Evolutionary conservation across 2,113 vertebrate species (phyloP).

Genomic region (Archocentrus centrarchus): DNA sequence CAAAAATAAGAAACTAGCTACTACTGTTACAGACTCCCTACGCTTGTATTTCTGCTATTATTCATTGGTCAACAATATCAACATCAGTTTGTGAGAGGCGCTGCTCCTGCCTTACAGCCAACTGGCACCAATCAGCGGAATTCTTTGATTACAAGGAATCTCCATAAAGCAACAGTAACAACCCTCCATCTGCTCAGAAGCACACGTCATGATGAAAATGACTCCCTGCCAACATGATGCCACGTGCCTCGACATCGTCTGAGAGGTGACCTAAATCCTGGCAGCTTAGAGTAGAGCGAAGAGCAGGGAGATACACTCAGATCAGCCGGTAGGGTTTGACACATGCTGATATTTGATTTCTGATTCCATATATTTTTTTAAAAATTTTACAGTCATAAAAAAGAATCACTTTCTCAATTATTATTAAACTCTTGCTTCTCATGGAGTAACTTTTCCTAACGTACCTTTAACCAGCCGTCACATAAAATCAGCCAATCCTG

Average conservation of each 20-base stretch:
- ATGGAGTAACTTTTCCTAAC: background rate
- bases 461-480: background rate
- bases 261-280: constrained; percentile 57
- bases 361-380: background rate
- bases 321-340: background rate
- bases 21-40: background rate
- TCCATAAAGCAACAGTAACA: background rate
- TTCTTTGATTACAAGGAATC: constrained; percentile 5
- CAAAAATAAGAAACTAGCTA: background rate
- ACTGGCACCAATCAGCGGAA: background rate
- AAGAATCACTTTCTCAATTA: no score
- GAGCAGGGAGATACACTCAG: background rate
- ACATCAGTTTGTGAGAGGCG: no score
- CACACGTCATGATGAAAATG: background rate
- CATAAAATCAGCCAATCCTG: background rate
- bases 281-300: constrained; percentile 15
- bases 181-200: constrained; percentile 29
- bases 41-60: background rate
- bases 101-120: background rate
- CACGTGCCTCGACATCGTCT: constrained; percentile 16
- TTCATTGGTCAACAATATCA: background rate
- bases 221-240: constrained; percentile 14
- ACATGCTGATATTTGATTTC: background rate
- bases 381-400: background rate
- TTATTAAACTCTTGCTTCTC: background rate